phyloP scores from a whole-genome alignment of 2,113 vertebrate species.

The Phyllopteryx taeniolatus region DNA sequence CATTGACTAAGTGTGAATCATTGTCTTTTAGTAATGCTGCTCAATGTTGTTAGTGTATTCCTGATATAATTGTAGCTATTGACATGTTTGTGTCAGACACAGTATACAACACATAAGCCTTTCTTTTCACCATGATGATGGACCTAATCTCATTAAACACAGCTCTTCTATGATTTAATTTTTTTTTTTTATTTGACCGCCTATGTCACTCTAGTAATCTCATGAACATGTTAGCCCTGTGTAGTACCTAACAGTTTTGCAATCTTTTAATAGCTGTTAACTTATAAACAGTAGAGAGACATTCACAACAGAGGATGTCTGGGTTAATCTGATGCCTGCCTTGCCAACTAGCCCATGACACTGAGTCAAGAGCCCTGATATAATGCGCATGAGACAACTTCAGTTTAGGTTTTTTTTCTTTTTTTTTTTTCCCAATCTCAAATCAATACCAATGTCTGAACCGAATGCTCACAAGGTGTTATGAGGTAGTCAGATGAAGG shows the following conservation, averaged over 20 bases:
- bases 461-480: slow-evolving; percentile 7
- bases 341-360: slow-evolving; percentile 24
- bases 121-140: slow-evolving; percentile 60
- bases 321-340: slow-evolving; percentile 20
- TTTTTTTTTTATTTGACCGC: slow-evolving; percentile 43
- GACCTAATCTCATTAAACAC: slow-evolving; percentile 71
- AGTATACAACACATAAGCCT: slow-evolving; percentile 49
- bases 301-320: slow-evolving; percentile 26
- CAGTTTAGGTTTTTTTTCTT: neutral
- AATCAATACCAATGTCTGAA: slow-evolving; percentile 23
- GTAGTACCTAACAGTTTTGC: slow-evolving; percentile 8
- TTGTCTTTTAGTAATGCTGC: slow-evolving; percentile 76
- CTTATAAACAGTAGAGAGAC: neutral
- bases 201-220: slow-evolving; percentile 19
- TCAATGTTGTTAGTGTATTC: slow-evolving; percentile 73
- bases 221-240: neutral
- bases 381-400: slow-evolving; percentile 6
- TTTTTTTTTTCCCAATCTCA: neutral
- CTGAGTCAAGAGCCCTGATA: slow-evolving; percentile 4
- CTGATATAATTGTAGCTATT: slow-evolving; percentile 74
- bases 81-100: slow-evolving; percentile 69
- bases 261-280: slow-evolving; percentile 1
- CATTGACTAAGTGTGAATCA: slow-evolving; percentile 71
- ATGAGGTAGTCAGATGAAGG: slow-evolving; percentile 40
- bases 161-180: slow-evolving; percentile 45